A percentile compares a stretch with the other conserved stretches of the same genome.
Conservation (phyloP, 2,113 vertebrate genomes). For the Tachycineta bicolor region DNA sequence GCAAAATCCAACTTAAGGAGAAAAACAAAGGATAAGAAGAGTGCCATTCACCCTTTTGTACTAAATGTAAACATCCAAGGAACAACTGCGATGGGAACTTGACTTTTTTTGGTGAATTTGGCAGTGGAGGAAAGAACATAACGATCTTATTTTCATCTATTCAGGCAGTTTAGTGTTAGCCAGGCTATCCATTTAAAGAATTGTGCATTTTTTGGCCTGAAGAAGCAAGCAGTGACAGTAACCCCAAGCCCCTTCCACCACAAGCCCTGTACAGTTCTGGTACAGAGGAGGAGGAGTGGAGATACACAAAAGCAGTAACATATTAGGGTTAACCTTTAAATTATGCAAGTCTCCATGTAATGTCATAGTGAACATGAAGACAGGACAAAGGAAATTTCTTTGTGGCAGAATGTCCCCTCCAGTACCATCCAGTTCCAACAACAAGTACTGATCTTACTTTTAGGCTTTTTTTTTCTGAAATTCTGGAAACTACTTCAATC, state of each 20-base stretch:
- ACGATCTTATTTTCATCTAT: fast-evolving
- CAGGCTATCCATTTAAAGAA: neutral
- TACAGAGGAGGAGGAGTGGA: neutral
- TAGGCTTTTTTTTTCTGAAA: neutral
- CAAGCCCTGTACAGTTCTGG: neutral
- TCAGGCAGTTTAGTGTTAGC: neutral
- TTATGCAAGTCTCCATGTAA: neutral
- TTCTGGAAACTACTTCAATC: neutral
- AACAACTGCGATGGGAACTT: neutral
- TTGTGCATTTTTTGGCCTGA: neutral
- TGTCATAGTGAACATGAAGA: neutral
- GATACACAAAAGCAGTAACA: neutral
- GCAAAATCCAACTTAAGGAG: neutral
- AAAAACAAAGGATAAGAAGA: neutral
- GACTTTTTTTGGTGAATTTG: neutral
- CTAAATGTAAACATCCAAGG: neutral
- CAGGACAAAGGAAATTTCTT: neutral
- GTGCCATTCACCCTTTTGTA: neutral
- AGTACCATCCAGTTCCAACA: neutral
- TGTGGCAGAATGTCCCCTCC: neutral
- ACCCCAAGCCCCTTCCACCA: neutral
- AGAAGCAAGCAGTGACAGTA: neutral
- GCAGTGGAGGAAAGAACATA: neutral
- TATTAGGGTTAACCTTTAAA: neutral
- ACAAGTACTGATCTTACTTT: neutral